Evolutionary conservation across 2,113 vertebrate genomes (phyloP).

Genomic region (Anguilla japonica): DNA sequence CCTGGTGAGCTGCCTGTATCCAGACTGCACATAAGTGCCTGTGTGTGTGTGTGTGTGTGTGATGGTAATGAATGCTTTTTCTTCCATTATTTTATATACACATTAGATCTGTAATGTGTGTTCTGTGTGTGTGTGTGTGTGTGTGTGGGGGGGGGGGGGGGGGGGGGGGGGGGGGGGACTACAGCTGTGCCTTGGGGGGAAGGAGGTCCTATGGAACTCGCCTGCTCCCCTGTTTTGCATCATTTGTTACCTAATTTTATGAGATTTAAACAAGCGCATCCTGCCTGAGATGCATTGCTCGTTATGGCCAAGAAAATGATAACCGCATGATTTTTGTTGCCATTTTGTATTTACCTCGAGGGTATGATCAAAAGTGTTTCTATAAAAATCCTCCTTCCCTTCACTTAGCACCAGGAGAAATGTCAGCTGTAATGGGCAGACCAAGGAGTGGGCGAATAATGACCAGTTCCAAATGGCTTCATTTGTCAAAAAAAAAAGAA

Average conservation of each 20-base stretch:
- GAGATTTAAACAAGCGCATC: not conserved
- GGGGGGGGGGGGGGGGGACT: not conserved
- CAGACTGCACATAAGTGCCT: not conserved
- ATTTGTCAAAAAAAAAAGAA: not conserved
- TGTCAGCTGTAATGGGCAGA: not conserved
- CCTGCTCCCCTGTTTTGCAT: not conserved
- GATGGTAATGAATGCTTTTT: not conserved
- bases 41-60: not conserved
- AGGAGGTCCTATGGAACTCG: not conserved
- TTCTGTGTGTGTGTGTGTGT: not conserved
- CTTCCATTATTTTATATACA: not conserved
- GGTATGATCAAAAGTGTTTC: not conserved
- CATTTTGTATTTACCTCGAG: not conserved
- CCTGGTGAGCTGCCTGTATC: not conserved
- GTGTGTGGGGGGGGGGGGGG: not conserved
- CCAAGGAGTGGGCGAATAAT: not conserved
- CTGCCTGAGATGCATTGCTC: not conserved
- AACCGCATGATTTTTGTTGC: not conserved
- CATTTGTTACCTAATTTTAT: not conserved
- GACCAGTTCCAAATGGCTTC: not conserved
- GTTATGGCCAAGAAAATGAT: not conserved
- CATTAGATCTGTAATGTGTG: not conserved
- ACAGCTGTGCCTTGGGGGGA: not conserved
- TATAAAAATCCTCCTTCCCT: not conserved
- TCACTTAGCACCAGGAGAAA: not conserved